Evolutionary conservation across 2,888 invertebrate species (phyloP), one percentile per base, ranked within the genome.

Genomic region (Tenthredo mesomela): DNA sequence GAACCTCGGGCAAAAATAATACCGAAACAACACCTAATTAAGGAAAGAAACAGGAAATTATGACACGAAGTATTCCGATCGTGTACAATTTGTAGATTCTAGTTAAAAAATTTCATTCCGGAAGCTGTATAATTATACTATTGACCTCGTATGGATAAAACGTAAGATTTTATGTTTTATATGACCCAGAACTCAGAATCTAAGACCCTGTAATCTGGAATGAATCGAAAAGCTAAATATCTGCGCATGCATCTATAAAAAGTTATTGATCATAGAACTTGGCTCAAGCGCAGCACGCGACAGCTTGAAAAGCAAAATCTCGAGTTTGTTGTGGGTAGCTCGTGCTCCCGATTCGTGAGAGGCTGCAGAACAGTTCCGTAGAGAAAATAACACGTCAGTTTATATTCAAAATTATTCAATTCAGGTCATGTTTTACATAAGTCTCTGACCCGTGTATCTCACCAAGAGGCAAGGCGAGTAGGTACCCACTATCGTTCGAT

Each of bases 381-480:
- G 82, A 47, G 67, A 82, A 70, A 82, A 65, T 65, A 80, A 21
- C 80, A 40, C 80, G 80, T 77, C 82, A 70, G 82, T 82, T 82
- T 82, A 67, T 82, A 82, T 82, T 82, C 61, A 80, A 80, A 80
- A 80, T 80, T 80, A 80, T 80, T 80, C 80, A 80, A 80, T 80
- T 80, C 80, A 65, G 80, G 80, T 80, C 82, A 82, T 67, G 67
- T 82, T 82, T 82, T 82, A 82, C 82, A 82, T 50, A 67, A 82
- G 82, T 67, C 67, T 82, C 47, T 67, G 82, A 67, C 82, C 80
- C 80, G 40, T 33, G 61, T 80, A 80, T 80, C 80, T 80, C 80
- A 54, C 77, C 77, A 40, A 78, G 80, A 58, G 61, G 61, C 80
- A 29, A 25, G 18, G 54, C 33, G 33, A 80, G 61, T 33, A 15